A percentile compares a stretch with the other conserved stretches of the same genome.
Conservation (phyloP, 1,140 invertebrate genomes). For the Phymorhynchus buccinoides region DNA sequence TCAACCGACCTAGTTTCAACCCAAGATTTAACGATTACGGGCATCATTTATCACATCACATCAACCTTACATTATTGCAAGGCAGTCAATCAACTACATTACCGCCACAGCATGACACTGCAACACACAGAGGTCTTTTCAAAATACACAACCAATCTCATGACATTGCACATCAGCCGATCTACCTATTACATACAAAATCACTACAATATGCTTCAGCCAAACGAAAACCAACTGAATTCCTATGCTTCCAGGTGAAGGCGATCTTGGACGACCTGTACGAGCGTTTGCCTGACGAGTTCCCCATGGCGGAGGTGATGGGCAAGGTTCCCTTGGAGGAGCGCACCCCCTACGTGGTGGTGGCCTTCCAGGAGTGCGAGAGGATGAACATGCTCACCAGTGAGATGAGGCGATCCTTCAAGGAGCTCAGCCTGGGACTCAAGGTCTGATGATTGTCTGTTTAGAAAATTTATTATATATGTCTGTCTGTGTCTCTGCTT, state of each 20-base stretch:
- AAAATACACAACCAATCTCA: too few relatives aligned
- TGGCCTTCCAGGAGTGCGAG: slow-evolving; percentile 97
- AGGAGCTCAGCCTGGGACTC: slow-evolving; percentile 93
- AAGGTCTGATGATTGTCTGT: slow-evolving; percentile 78
- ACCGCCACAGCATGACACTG: too few relatives aligned
- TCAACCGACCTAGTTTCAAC: too few relatives aligned
- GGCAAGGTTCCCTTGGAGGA: slow-evolving; percentile 90
- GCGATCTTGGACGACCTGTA: slow-evolving; percentile 94
- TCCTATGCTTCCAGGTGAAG: slow-evolving; percentile 78
- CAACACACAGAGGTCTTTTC: too few relatives aligned
- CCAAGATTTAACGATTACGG: too few relatives aligned
- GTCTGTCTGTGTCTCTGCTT: slow-evolving; percentile 4
- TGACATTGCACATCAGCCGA: too few relatives aligned
- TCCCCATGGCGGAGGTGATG: slow-evolving; percentile 95
- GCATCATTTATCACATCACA: too few relatives aligned
- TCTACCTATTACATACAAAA: too few relatives aligned
- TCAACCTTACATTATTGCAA: too few relatives aligned
- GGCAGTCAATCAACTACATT: too few relatives aligned
- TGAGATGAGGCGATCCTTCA: slow-evolving; percentile 90
- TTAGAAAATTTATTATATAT: too few relatives aligned
- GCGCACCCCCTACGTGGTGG: slow-evolving; percentile 94
- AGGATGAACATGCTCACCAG: slow-evolving; percentile 93
- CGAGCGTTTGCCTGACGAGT: slow-evolving; percentile 95
- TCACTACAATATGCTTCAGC: neutral
- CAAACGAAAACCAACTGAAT: neutral